A percentile compares a stretch with the other conserved stretches of the same genome.
phyloP scores from a whole-genome alignment of 1,140 invertebrate species.

The Ips nitidus region DNA sequence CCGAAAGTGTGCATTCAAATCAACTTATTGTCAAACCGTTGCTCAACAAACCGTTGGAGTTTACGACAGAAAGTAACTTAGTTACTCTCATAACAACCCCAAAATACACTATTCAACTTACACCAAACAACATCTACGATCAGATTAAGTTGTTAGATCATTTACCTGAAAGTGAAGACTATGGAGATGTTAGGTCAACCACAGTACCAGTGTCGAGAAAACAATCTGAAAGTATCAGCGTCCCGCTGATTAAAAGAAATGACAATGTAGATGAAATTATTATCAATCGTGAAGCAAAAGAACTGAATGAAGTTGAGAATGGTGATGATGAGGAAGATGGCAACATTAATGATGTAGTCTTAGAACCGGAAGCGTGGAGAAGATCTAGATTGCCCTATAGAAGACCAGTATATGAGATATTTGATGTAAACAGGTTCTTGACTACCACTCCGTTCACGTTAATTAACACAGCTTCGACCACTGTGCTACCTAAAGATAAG shows the following conservation, averaged over 20 bases:
- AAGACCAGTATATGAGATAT: slow-evolving; percentile 33
- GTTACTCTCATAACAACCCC: slow-evolving; percentile 41
- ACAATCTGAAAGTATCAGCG: background rate
- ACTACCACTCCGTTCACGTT: slow-evolving; percentile 36
- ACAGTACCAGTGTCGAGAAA: background rate
- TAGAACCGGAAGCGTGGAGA: slow-evolving; percentile 32
- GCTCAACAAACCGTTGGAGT: background rate
- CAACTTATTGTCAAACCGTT: background rate
- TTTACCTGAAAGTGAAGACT: slow-evolving; percentile 34
- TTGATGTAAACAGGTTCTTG: slow-evolving; percentile 39
- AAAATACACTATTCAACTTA: slow-evolving; percentile 41
- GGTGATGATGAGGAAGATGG: no score
- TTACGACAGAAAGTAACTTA: background rate
- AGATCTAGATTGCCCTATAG: slow-evolving; percentile 19
- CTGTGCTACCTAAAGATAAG: slow-evolving; percentile 40
- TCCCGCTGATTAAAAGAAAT: slow-evolving; percentile 3
- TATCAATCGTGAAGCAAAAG: background rate
- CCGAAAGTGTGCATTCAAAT: slow-evolving; percentile 11
- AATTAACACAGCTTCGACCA: slow-evolving; percentile 31
- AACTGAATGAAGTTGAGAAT: background rate
- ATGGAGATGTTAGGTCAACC: background rate
- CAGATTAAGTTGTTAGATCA: slow-evolving; percentile 42
- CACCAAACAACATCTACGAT: slow-evolving; percentile 45
- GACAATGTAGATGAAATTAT: background rate
- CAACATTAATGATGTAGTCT: no score